These are phyloP conservation scores for Entosphenus tridentatus DNA, from an alignment of 2,113 vertebrate genomes.

Conservation along the genomic window DNA sequence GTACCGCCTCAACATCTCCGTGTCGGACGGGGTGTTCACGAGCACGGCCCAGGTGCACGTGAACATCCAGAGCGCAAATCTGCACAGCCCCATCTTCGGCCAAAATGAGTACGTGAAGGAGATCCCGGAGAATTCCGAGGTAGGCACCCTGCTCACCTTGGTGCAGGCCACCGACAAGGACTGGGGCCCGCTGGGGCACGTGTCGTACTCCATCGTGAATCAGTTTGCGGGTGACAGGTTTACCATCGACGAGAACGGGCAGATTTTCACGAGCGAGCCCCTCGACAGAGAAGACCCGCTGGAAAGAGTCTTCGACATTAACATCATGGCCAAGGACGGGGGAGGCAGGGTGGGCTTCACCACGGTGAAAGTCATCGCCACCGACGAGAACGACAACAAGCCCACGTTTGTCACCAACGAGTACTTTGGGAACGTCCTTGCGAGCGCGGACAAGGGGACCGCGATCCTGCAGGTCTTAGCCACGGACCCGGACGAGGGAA, in stretches of 20 bases:
- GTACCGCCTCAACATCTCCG: constrained; percentile 53
- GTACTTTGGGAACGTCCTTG: constrained; percentile 54
- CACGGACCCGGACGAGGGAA: constrained; percentile 77
- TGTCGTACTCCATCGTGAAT: constrained; percentile 70
- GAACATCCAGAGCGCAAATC: constrained; percentile 51
- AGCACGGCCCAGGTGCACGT: constrained; percentile 45
- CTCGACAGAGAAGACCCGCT: constrained; percentile 61
- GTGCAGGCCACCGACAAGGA: constrained; percentile 58
- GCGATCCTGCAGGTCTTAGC: constrained; percentile 52
- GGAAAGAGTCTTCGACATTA: constrained; percentile 65
- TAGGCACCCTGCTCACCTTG: constrained; percentile 45
- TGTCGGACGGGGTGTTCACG: constrained; percentile 80
- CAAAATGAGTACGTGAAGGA: constrained; percentile 72
- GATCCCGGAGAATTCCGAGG: constrained; percentile 57
- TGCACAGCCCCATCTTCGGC: constrained; percentile 56
- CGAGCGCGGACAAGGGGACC: constrained; percentile 44
- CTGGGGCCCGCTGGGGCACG: constrained; percentile 36
- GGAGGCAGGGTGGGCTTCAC: constrained; percentile 84
- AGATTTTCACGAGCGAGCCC: constrained; percentile 54
- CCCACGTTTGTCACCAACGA: constrained; percentile 62
- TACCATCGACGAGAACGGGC: constrained; percentile 47
- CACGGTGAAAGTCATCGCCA: constrained; percentile 70
- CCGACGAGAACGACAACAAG: constrained; percentile 74
- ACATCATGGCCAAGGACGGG: constrained; percentile 59
- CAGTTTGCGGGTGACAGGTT: constrained; percentile 77